phyloP scores from a whole-genome alignment of 1,140 invertebrate species.

The Pemphigus obesinymphae region DNA sequence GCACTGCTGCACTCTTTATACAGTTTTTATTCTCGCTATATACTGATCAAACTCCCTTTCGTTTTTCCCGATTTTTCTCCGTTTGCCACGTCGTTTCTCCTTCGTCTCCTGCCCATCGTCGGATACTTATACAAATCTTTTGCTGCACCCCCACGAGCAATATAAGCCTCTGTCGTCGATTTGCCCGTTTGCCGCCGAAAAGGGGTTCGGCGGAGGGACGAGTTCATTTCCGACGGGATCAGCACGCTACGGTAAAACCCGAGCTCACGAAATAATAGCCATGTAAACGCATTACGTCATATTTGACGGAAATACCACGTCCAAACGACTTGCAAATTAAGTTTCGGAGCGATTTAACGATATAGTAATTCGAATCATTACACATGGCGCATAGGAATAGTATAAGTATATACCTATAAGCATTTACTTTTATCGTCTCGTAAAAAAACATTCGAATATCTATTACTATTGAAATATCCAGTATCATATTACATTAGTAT shows the following conservation, averaged over 20 bases:
- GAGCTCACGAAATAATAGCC: neutral
- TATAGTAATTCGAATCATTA: no score
- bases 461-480: no score
- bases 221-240: conserved; percentile 1
- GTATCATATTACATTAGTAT: no score
- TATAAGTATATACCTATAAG: no score
- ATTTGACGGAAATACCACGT: neutral
- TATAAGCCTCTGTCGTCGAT: neutral
- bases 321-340: neutral
- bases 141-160: neutral
- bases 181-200: neutral
- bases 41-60: conserved; percentile 33
- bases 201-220: neutral
- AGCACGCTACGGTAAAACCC: neutral
- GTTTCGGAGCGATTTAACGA: neutral
- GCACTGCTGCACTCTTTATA: neutral
- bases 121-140: no score
- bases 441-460: no score
- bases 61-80: conserved; percentile 9
- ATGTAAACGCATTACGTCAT: neutral
- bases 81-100: neutral
- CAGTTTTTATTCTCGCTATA: neutral
- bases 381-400: no score
- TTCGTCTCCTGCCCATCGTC: neutral
- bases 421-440: no score